These are phyloP conservation scores for Bryconaethiops microstoma DNA, from an alignment of 2,797 vertebrate genomes.

Conservation along the genomic window DNA sequence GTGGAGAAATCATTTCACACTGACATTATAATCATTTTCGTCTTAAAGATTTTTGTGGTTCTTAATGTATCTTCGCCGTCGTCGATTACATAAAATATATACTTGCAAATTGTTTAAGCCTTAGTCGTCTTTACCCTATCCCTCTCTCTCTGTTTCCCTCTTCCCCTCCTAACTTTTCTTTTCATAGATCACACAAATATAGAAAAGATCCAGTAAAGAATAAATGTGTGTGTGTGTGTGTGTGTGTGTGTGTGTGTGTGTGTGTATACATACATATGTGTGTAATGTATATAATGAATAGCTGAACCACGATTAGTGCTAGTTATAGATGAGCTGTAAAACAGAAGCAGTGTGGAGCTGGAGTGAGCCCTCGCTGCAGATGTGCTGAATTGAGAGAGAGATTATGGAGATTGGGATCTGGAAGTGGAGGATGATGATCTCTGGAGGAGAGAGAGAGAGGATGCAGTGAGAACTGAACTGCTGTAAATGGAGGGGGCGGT, in stretches of 20 bases:
- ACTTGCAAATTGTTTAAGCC: not conserved
- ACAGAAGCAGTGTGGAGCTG: not conserved
- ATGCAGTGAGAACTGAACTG: slow-evolving; percentile 47
- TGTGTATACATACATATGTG: too few species aligned
- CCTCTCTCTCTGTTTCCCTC: not conserved
- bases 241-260: too few species aligned
- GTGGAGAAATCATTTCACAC: too few species aligned
- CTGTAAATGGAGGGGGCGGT: slow-evolving; percentile 41
- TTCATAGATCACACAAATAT: too few species aligned
- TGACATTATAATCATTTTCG: not conserved
- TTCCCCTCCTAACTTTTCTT: not conserved
- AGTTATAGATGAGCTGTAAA: not conserved
- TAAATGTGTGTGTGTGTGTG: too few species aligned
- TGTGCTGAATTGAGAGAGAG: slow-evolving; percentile 10
- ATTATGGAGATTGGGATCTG: slow-evolving; percentile 44
- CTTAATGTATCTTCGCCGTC: not conserved
- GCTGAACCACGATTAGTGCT: not conserved
- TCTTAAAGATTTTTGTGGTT: not conserved
- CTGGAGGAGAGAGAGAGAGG: slow-evolving; percentile 24
- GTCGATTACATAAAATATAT: too few species aligned
- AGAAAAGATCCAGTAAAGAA: too few species aligned
- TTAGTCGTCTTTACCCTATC: slow-evolving; percentile 9
- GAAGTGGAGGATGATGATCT: slow-evolving; percentile 41
- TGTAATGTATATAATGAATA: too few species aligned
- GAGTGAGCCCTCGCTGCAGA: not conserved